Evolutionary conservation across 2,113 vertebrate species (phyloP).

Genomic region (Tonatia bakeri): DNA sequence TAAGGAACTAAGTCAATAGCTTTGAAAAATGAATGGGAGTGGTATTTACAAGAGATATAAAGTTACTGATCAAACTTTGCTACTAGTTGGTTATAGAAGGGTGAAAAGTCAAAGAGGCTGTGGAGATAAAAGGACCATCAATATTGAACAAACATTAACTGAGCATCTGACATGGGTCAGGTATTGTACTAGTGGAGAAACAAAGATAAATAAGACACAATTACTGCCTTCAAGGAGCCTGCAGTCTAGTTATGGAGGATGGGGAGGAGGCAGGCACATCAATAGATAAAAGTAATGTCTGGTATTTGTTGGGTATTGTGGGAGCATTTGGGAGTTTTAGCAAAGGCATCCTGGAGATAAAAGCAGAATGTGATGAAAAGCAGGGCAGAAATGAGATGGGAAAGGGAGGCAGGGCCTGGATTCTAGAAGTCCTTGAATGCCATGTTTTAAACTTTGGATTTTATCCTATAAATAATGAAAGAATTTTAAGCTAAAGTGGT

Average conservation of each 20-base stretch:
- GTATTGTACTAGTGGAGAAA: background rate
- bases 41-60: background rate
- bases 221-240: background rate
- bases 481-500: background rate
- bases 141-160: background rate
- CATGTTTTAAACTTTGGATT: background rate
- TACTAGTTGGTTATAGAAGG: background rate
- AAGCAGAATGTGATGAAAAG: background rate
- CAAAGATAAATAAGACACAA: background rate
- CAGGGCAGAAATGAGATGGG: background rate
- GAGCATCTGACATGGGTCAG: background rate
- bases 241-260: background rate
- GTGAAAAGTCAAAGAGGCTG: background rate
- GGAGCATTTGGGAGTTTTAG: background rate
- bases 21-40: background rate
- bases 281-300: background rate
- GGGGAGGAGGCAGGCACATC: background rate
- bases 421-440: background rate
- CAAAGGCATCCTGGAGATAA: background rate
- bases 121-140: background rate
- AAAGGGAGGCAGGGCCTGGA: background rate
- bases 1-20: background rate
- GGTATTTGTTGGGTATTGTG: background rate
- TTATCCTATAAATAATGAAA: background rate
- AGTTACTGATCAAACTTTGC: background rate